Evolutionary conservation across 2,888 invertebrate genomes (phyloP), one percentile per base, ranked within the genome.

Genomic region (Cephus sareptanus): DNA sequence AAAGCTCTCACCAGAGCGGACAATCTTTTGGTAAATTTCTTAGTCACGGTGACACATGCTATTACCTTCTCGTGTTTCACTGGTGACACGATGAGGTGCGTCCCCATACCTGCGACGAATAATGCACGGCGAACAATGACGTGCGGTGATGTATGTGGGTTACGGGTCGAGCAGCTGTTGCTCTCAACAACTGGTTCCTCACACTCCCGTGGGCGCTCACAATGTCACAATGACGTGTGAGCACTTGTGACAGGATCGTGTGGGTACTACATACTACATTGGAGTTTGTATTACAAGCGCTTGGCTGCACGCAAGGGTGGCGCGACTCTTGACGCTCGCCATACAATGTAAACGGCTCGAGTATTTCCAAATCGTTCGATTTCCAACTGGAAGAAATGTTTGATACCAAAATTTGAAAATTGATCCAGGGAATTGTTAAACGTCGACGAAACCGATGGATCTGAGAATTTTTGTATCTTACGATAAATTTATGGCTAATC

Each of bases 121-220:
- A 89, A 89, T 88, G 85, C 86, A 81, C 84, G 80, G 79, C 81
- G 86, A 89, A 89, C 90, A 90, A 90, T 90, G 90, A 90, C 88
- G 86, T 86, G 90, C 86, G 89, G 89, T 90, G 90, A 90, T 90
- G 90, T 90, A 90, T 90, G 89, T 90, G 90, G 90, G 90, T 90
- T 90, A 89, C 87, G 89, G 88, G 89, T 88, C 89, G 88, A 89
- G 90, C 90, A 90, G 90, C 90, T 90, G 90, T 89, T 90, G 85
- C 87, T 85, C 87, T 87, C 87, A 85, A 89, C 89, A 88, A 89
- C 90, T 88, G 89, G 87, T 89, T 89, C 89, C 79, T 79, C 81
- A 85, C 88, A 88, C 89, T 89, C 86, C 87, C 85, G 84, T 88
- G 87, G 85, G 84, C 87, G 85, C 86, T 87, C 87, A 87, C 87